Conservation (phyloP, 2,888 invertebrate species). For the Eristalis pertinax region DNA sequence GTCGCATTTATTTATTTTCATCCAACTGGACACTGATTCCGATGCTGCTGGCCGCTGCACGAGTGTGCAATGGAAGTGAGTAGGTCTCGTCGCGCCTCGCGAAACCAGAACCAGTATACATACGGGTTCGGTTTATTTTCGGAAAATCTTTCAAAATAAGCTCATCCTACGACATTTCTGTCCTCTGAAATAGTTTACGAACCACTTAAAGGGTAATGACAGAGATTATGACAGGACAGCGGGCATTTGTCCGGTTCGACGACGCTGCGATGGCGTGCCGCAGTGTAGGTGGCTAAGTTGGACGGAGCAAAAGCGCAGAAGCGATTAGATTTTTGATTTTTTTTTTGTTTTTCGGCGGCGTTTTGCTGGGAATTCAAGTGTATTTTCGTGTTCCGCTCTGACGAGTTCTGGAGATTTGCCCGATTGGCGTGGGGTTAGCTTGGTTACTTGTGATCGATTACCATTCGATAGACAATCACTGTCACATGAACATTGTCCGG, state of each 20-base stretch:
- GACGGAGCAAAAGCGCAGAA: slow-evolving; percentile 1
- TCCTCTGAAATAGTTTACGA: slow-evolving; percentile 38
- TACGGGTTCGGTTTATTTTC: slow-evolving; percentile 49
- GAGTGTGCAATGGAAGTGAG: slow-evolving; percentile 28
- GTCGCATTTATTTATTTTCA: slow-evolving; percentile 43
- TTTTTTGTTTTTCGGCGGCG: background rate
- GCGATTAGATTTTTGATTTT: slow-evolving; percentile 16
- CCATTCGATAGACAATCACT: slow-evolving; percentile 10
- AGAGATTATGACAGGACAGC: slow-evolving; percentile 22
- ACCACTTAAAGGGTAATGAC: slow-evolving; percentile 28
- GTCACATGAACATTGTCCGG: slow-evolving; percentile 12
- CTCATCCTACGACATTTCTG: slow-evolving; percentile 58
- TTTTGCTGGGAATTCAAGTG: background rate
- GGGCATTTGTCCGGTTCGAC: background rate
- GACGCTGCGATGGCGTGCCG: no score
- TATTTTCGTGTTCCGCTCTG: background rate
- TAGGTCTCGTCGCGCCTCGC: slow-evolving; percentile 27
- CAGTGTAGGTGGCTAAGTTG: slow-evolving; percentile 14
- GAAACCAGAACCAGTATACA: slow-evolving; percentile 47
- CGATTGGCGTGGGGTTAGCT: slow-evolving; percentile 22
- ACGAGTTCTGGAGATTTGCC: slow-evolving; percentile 29
- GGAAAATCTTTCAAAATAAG: slow-evolving; percentile 31
- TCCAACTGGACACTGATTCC: slow-evolving; percentile 54
- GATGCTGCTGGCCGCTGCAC: background rate
- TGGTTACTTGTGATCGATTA: background rate